These are phyloP conservation scores for Trogon melanurus DNA, from an alignment of 2,113 vertebrate species.

Conservation along the genomic window DNA sequence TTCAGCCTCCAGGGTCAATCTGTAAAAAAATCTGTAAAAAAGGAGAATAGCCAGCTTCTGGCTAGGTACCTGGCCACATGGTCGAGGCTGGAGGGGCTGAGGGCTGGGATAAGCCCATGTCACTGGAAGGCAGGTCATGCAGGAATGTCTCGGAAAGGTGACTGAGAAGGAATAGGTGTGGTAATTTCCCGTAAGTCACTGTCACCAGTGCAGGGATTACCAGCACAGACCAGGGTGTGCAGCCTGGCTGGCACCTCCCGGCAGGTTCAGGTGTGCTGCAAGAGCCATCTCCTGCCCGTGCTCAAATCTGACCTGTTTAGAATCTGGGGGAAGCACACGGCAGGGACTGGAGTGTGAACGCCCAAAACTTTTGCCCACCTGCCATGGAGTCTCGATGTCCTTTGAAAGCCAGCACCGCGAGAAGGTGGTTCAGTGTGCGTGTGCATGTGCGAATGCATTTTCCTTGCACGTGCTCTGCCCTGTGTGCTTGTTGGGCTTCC, in stretches of 20 bases:
- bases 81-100: background rate
- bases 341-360: background rate
- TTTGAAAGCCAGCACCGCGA: background rate
- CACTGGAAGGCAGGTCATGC: background rate
- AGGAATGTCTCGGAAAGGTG: background rate
- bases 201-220: background rate
- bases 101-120: accelerated
- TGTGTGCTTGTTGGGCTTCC: background rate
- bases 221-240: background rate
- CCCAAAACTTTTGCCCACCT: background rate
- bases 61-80: background rate
- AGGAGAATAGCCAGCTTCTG: background rate
- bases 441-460: accelerated
- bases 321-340: background rate
- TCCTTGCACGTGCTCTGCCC: background rate
- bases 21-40: background rate
- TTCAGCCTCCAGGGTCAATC: background rate
- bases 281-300: background rate
- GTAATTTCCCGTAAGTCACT: background rate
- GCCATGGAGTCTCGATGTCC: accelerated
- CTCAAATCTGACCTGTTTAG: background rate
- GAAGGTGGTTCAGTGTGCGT: background rate
- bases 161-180: background rate
- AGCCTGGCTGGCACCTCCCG: background rate
- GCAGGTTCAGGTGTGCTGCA: background rate